A percentile compares a stretch with the other conserved stretches of the same genome.
Evolutionary conservation across 92 coral and sea anemone genomes (phyloP).

Genomic region (Palythoa grandiflora): DNA sequence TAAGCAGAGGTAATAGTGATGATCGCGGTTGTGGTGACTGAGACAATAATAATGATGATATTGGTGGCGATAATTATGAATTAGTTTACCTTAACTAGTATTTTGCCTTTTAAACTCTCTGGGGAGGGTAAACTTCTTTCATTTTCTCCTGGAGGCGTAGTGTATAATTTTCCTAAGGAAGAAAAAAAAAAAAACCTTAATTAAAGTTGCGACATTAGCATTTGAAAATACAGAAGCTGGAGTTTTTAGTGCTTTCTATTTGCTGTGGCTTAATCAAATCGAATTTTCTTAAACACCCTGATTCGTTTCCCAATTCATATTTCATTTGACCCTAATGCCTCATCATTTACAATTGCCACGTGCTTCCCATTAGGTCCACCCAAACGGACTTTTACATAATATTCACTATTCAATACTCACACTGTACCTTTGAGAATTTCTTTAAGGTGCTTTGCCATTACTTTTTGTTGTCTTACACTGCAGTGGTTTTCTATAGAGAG

Average conservation of each 20-base stretch:
- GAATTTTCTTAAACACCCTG: no score
- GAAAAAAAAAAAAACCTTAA: background rate
- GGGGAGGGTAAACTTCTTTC: constrained; percentile 90
- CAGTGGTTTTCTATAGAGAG: constrained; percentile 97
- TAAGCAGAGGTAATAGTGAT: no score
- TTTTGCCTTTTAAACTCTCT: constrained; percentile 82
- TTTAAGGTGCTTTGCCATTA: constrained; percentile 91
- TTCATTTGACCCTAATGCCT: background rate
- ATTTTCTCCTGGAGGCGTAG: constrained; percentile 85
- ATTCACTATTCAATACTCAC: background rate
- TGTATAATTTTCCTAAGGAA: constrained; percentile 79
- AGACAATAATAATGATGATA: background rate
- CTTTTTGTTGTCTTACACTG: constrained; percentile 90
- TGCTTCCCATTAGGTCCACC: background rate
- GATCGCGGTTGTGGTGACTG: no score
- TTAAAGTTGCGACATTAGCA: background rate
- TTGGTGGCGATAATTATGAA: background rate
- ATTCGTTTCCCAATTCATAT: no score
- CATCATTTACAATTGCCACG: background rate
- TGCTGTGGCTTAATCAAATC: no score
- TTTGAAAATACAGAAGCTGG: no score
- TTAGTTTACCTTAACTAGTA: constrained; percentile 81
- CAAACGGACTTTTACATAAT: background rate
- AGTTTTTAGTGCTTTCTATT: no score
- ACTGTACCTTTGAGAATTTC: constrained; percentile 85